Base-by-base conservation (phyloP, 2,797 vertebrate genomes). In the Todus mexicanus region DNA sequence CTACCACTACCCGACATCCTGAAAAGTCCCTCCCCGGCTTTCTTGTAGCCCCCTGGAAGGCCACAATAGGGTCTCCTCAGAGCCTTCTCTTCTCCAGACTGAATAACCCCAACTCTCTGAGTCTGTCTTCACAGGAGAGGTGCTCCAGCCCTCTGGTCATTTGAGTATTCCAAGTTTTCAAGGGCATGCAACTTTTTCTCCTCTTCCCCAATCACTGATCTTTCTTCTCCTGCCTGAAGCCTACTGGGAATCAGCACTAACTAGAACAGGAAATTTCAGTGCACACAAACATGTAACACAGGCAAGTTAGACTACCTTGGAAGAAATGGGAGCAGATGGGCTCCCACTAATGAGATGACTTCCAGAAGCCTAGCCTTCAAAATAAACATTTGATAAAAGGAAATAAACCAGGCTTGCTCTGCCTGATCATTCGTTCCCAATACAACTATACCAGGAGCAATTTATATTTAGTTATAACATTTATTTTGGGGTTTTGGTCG, bases 271-370 rank as follows among this genome's bases (percentile, higher is more conserved):
- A 93, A 88, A 76, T n/a, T 26, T 88, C 40, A 51, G n/a, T 59
- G 56, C 33, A 21, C 9, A 22, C 38, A 31, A 6, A 15, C 31
- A 48, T 16, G 59, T 20, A 77, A 31, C 20, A 45, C 43, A 61
- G 26, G 48, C 37, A 48, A 14, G 11, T 54, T 26, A 71, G 54
- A 33, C 53, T 56, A 25, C 51, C 74, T 66, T 64, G 37, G 33
- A 90, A 84, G 85, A 75, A 82, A 72, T 6, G 26, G 23, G 51
- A 95, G 74, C 93, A 96, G 76, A 93, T 94, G 85, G 59, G 63
- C 51, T 90, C 26, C n/a, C 56, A 31, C 83, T 96, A 92, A 93
- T 68, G 77, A 92, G 80, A 64, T 54, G 51, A 75, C 45, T 91
- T 92, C 70, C 42, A 85, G 80, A 78, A 92, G 57, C 43, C 12